Base-by-base conservation (phyloP, 64 coral and sea anemone genomes). In the Montipora foliosa region DNA sequence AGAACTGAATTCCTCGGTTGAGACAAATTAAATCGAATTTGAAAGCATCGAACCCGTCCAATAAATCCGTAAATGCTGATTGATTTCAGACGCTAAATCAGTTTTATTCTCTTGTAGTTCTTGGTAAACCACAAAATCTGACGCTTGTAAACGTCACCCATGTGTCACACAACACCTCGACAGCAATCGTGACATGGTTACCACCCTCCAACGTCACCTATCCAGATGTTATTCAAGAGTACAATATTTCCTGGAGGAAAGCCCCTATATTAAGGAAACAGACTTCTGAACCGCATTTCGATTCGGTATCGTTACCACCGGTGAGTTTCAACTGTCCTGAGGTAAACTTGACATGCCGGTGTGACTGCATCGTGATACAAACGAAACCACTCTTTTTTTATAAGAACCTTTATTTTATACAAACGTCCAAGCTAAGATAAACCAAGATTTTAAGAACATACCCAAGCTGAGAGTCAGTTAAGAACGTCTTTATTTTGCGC, bases 151-250 rank as follows among this genome's bases (percentile, higher is more conserved):
- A 86, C 45, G 82, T 86, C 16, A 86, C 62, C 19, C 82, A 49
- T n/a, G 44, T 71, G 66, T 86, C 82, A 72, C 82, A 24, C 82
- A 86, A 86, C n/a, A 86, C 66, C 2, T 86, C 82, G 20, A 51
- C 62, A 51, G 82, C 82, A 16, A 70, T 22, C 5, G 82, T 86
- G 45, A 86, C 62, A 22, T 86, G 82, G 82, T 51, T 20, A 47
- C 82, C 82, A 45, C 82, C 82, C 17, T 59, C 8, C 17, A 86
- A 86, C 46, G 6, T 50, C 17, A 19, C 17, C 6, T 3, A 9
- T 22, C 2, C 3, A 72, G 3, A 49, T 71, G 16, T 3, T 20
- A 7, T 86, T 50, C 67, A 86, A 19, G 45, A 51, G 19, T 86
- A 86, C n/a, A 86, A 3, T 8, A 10, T 86, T 11, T 12, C 66